phyloP scores from a whole-genome alignment of 2,888 invertebrate species.

The Caenorhabditis sp. region DNA sequence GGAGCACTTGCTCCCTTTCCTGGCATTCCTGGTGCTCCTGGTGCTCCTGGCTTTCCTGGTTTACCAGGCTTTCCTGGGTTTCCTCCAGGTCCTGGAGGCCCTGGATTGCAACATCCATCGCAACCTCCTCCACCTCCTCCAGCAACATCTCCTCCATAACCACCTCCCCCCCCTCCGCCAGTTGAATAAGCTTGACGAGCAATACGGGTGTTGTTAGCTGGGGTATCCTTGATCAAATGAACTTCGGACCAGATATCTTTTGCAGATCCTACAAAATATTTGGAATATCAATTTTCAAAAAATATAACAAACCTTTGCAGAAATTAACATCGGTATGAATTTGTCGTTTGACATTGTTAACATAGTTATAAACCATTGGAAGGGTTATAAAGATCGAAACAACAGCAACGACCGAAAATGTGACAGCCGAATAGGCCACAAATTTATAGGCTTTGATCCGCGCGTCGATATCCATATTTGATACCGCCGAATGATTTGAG shows the following conservation, averaged over 20 bases:
- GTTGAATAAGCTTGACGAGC: conserved; percentile 58
- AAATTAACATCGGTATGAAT: conserved; percentile 64
- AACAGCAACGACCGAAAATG: conserved; percentile 64
- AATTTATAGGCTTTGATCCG: conserved; percentile 53
- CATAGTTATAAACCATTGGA: conserved; percentile 68
- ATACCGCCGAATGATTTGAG: conserved; percentile 33
- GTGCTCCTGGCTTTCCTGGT: conserved; percentile 50
- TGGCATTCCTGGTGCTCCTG: conserved; percentile 54
- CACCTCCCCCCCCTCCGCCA: conserved; percentile 42
- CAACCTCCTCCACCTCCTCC: conserved; percentile 45
- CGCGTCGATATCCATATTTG: conserved; percentile 51
- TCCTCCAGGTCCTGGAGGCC: conserved; percentile 50
- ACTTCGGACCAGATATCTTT: conserved; percentile 69
- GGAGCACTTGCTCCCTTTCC: conserved; percentile 43
- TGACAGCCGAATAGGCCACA: conserved; percentile 55
- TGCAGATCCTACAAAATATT: conserved; percentile 56
- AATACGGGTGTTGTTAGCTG: conserved; percentile 52
- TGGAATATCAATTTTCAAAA: neutral
- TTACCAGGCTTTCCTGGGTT: conserved; percentile 45
- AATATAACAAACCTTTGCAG: conserved; percentile 52
- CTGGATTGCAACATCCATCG: conserved; percentile 48
- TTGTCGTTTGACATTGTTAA: conserved; percentile 58
- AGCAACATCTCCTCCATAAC: conserved; percentile 39
- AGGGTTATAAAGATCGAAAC: conserved; percentile 65
- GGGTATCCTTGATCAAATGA: conserved; percentile 60